A percentile compares a stretch with the other conserved stretches of the same genome.
phyloP scores from a whole-genome alignment of 1,140 invertebrate species.

The Drosophila rhopaloa region DNA sequence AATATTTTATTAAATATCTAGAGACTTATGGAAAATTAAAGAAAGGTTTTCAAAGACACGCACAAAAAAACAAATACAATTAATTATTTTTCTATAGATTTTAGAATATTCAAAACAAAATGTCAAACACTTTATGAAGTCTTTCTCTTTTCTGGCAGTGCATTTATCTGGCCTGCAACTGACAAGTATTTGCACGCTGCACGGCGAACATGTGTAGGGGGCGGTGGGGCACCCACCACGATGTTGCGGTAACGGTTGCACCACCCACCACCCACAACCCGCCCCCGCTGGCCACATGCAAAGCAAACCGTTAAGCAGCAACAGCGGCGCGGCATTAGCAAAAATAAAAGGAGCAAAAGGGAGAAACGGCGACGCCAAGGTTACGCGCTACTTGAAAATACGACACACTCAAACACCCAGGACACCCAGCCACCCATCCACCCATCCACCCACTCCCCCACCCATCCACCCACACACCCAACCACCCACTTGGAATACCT shows the following conservation, averaged over 20 bases:
- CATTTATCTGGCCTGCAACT: slow-evolving; percentile 53
- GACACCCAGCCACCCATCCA: slow-evolving; percentile 2
- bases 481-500: background rate
- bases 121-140: too few species aligned
- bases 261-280: background rate
- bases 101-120: too few species aligned
- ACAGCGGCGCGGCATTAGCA: slow-evolving; percentile 13
- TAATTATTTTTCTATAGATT: too few species aligned
- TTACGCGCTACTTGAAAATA: slow-evolving; percentile 48
- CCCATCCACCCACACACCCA: background rate
- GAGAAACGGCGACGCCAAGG: slow-evolving; percentile 64
- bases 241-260: slow-evolving; percentile 49
- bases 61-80: too few species aligned
- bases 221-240: slow-evolving; percentile 20
- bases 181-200: slow-evolving; percentile 56
- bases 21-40: background rate
- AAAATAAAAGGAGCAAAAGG: slow-evolving; percentile 25
- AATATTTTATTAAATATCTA: background rate
- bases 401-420: slow-evolving; percentile 35
- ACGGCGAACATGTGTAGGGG: slow-evolving; percentile 19
- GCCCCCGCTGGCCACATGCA: slow-evolving; percentile 27
- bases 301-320: slow-evolving; percentile 51
- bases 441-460: background rate
- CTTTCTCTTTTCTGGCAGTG: slow-evolving; percentile 31
- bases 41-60: too few species aligned